phyloP scores from a whole-genome alignment of 2,888 invertebrate genomes.

The Apamea epomidion region DNA sequence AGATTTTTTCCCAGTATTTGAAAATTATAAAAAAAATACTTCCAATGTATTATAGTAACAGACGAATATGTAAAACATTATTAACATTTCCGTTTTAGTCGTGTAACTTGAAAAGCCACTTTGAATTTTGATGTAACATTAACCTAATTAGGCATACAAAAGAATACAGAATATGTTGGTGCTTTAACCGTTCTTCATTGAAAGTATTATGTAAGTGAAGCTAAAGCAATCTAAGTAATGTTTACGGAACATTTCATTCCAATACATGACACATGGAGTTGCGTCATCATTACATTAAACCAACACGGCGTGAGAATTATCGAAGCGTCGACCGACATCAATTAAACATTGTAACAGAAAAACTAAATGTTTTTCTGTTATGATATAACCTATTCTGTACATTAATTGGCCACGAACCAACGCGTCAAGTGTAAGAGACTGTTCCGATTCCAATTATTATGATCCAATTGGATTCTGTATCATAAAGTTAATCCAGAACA shows the following conservation, averaged over 20 bases:
- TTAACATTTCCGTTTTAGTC: constrained; percentile 40
- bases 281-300: constrained; percentile 50
- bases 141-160: constrained; percentile 44
- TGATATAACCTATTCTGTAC: constrained; percentile 10
- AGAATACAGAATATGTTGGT: constrained; percentile 15
- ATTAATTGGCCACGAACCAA: constrained; percentile 21
- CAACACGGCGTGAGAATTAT: constrained; percentile 21
- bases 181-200: constrained; percentile 23
- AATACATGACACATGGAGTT: constrained; percentile 27
- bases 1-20: constrained; percentile 4
- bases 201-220: constrained; percentile 16
- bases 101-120: constrained; percentile 48
- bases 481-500: constrained; percentile 10
- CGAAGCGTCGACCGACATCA: constrained; percentile 9
- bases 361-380: not conserved
- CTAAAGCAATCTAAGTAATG: constrained; percentile 13
- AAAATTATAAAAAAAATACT: constrained; percentile 3
- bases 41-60: constrained; percentile 5
- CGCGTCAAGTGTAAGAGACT: constrained; percentile 6
- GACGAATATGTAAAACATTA: constrained; percentile 27
- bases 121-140: constrained; percentile 41
- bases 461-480: constrained; percentile 21
- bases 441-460: constrained; percentile 24
- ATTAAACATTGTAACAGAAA: constrained; percentile 28
- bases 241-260: constrained; percentile 44